These are phyloP conservation scores for Sinotaia quadrata DNA, from an alignment of 2,888 invertebrate species.

Conservation along the genomic window DNA sequence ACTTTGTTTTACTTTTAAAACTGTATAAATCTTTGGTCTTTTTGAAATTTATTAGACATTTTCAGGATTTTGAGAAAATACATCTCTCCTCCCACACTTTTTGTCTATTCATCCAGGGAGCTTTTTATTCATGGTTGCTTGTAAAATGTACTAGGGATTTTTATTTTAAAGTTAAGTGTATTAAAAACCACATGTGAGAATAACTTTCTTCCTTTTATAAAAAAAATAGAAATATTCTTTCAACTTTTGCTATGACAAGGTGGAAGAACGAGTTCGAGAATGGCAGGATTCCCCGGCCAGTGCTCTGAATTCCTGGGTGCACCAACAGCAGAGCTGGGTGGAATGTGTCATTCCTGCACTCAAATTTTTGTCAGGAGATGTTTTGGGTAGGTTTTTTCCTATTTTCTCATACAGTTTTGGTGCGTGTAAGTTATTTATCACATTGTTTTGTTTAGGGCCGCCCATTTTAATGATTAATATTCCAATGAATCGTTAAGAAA, in stretches of 20 bases:
- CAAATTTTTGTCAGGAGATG: conserved; percentile 87
- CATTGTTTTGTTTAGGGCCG: no score
- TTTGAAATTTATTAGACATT: no score
- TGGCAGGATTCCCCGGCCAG: conserved; percentile 70
- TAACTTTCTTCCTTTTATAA: no score
- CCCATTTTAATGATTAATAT: no score
- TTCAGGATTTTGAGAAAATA: no score
- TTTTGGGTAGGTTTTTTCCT: conserved; percentile 74
- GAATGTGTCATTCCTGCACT: conserved; percentile 84
- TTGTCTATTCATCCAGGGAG: not conserved
- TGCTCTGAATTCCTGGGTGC: conserved; percentile 69
- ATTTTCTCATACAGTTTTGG: no score
- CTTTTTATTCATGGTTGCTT: not conserved
- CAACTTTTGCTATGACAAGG: conserved; percentile 71
- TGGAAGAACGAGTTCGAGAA: conserved; percentile 75
- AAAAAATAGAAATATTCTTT: not conserved
- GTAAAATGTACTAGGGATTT: not conserved
- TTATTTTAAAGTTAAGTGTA: no score
- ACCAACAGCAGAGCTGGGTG: conserved; percentile 74
- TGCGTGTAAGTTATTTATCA: no score
- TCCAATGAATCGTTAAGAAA: no score
- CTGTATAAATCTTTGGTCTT: no score
- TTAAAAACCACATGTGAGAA: no score
- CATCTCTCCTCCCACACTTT: not conserved
- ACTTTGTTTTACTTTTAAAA: no score